A percentile compares a stretch with the other conserved stretches of the same genome.
phyloP scores from a whole-genome alignment of 2,888 invertebrate species.

The Limnephilus rhombicus region DNA sequence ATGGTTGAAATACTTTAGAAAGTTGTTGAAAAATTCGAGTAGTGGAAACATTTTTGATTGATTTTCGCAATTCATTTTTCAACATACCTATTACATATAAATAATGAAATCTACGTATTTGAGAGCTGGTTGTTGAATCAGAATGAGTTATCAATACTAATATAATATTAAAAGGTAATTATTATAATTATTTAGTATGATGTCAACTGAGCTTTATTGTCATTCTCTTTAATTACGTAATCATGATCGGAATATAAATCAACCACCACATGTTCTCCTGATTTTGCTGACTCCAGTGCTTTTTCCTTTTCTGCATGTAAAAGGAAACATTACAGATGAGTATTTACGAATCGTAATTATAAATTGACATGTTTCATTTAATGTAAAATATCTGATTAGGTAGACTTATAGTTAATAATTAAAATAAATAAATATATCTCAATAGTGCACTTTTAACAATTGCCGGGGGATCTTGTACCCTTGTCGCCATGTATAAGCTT shows the following conservation, averaged over 20 bases:
- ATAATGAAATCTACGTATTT: not conserved
- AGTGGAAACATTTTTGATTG: not conserved
- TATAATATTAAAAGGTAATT: too few species aligned
- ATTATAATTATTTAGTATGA: not conserved
- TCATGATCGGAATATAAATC: not conserved
- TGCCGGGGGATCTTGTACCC: conserved; percentile 75
- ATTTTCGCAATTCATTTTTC: not conserved
- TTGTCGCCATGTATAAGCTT: conserved; percentile 72
- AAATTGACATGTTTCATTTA: conserved; percentile 61
- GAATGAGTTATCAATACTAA: not conserved
- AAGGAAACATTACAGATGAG: not conserved
- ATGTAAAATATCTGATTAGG: conserved; percentile 20
- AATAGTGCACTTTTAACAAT: conserved; percentile 74
- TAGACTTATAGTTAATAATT: conserved; percentile 47
- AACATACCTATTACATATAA: not conserved
- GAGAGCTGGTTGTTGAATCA: not conserved
- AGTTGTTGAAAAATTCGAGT: not conserved
- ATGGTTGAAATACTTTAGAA: not conserved
- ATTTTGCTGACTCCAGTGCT: not conserved
- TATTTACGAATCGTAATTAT: conserved; percentile 41
- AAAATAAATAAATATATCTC: conserved; percentile 60
- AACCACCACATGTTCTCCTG: not conserved
- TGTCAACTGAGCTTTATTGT: not conserved
- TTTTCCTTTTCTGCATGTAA: not conserved
- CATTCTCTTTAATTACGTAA: not conserved